Evolutionary conservation across 1,140 invertebrate genomes (phyloP).

Genomic region (Sesamia nonagrioides): DNA sequence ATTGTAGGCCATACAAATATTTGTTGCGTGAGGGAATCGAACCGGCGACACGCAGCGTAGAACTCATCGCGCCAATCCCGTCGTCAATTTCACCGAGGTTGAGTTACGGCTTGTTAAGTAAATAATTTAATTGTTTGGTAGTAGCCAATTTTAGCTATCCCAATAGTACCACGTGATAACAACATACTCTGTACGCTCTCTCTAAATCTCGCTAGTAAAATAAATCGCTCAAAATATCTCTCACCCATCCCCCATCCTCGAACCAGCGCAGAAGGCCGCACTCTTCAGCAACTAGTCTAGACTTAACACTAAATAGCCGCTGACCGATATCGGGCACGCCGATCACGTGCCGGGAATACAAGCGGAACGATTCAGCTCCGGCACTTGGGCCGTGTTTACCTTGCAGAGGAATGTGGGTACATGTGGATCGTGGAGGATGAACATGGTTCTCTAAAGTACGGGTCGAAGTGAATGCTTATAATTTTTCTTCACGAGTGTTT

Average conservation of each 20-base stretch:
- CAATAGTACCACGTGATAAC: no score
- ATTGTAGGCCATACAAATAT: no score
- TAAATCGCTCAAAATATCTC: neutral
- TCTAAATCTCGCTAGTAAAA: neutral
- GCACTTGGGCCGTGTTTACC: neutral
- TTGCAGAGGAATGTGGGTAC: neutral
- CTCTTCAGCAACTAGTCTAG: constrained; percentile 21
- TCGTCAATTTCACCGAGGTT: no score
- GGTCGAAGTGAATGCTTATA: no score
- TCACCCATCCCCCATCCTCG: neutral
- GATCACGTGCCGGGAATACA: constrained; percentile 37
- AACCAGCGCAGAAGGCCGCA: neutral
- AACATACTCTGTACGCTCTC: no score
- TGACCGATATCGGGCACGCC: neutral
- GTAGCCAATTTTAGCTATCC: no score
- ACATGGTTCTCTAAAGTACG: neutral
- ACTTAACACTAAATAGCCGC: neutral
- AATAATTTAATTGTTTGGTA: no score
- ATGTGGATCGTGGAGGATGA: neutral
- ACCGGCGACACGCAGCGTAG: no score
- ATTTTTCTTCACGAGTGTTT: no score
- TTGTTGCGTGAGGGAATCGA: no score
- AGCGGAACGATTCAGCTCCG: neutral
- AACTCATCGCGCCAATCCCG: no score
- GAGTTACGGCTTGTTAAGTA: no score